Conservation (phyloP, 2,113 vertebrate genomes). For the Paramormyrops kingsleyae region DNA sequence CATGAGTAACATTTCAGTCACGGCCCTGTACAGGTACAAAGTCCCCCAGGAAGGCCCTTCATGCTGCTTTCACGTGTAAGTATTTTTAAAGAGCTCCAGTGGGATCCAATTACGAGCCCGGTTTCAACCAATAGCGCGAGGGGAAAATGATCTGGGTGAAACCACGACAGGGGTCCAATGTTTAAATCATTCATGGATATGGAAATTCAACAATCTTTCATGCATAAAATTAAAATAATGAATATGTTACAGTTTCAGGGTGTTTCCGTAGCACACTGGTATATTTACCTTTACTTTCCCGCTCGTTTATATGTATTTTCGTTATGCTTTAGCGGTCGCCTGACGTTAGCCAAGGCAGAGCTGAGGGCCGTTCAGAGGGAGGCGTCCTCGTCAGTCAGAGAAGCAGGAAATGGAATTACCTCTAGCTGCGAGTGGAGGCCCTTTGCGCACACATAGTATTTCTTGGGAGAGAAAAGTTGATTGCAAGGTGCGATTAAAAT, state of each 20-base stretch:
- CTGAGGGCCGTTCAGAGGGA: neutral
- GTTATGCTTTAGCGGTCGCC: neutral
- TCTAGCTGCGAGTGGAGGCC: neutral
- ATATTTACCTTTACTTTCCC: neutral
- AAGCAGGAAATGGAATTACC: neutral
- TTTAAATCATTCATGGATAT: neutral
- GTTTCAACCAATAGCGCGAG: neutral
- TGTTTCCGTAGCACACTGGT: neutral
- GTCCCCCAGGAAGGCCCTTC: neutral
- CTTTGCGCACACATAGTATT: neutral
- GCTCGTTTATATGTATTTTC: neutral
- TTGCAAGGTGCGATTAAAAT: neutral
- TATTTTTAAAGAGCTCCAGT: neutral
- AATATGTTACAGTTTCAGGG: neutral
- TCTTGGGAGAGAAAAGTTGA: neutral
- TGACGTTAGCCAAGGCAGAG: neutral
- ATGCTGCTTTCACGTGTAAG: neutral
- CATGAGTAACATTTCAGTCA: neutral
- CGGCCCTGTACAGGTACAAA: neutral
- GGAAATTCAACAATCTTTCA: neutral
- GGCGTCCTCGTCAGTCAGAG: neutral
- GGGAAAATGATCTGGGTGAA: neutral
- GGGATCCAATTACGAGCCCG: neutral
- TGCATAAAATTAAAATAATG: neutral
- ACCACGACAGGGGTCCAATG: neutral